Percentiles rank a stretch among this genome's conserved stretches.
Conservation (phyloP, 2,113 vertebrate species). For the Brachypodius melanocephalos region DNA sequence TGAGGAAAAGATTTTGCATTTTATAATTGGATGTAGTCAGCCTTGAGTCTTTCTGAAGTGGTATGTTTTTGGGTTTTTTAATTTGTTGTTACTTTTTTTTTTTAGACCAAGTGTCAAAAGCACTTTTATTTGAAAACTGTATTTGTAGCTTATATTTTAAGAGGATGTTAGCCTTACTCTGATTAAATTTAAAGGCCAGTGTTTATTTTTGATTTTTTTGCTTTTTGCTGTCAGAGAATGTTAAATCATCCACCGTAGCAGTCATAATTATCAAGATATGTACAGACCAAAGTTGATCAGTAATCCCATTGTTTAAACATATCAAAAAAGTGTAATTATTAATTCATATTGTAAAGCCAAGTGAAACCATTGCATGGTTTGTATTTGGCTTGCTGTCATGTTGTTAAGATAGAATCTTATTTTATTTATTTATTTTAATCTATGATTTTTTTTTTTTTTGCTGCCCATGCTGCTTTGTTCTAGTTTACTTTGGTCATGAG, state of each 20-base stretch:
- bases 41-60: constrained; percentile 62
- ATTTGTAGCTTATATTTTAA: constrained; percentile 68
- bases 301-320: constrained; percentile 58
- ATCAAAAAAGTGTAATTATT: constrained; percentile 41
- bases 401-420: constrained; percentile 54
- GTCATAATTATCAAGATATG: constrained; percentile 68
- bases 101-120: constrained; percentile 68
- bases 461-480: constrained; percentile 52
- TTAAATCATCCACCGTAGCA: constrained; percentile 62
- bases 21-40: constrained; percentile 72
- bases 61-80: constrained; percentile 24
- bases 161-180: constrained; percentile 70
- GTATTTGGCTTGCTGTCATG: constrained; percentile 44
- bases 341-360: constrained; percentile 63
- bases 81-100: not conserved
- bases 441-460: constrained; percentile 11
- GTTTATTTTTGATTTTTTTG: constrained; percentile 42
- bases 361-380: constrained; percentile 44
- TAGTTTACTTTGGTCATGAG: constrained; percentile 37
- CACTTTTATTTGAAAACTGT: constrained; percentile 72
- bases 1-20: constrained; percentile 68
- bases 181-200: constrained; percentile 62
- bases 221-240: constrained; percentile 69
- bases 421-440: constrained; percentile 73
- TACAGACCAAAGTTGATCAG: constrained; percentile 77